Evolutionary conservation across 2,888 invertebrate genomes (phyloP), one percentile per base, ranked within the genome.

Genomic region (Congeria kusceri): DNA sequence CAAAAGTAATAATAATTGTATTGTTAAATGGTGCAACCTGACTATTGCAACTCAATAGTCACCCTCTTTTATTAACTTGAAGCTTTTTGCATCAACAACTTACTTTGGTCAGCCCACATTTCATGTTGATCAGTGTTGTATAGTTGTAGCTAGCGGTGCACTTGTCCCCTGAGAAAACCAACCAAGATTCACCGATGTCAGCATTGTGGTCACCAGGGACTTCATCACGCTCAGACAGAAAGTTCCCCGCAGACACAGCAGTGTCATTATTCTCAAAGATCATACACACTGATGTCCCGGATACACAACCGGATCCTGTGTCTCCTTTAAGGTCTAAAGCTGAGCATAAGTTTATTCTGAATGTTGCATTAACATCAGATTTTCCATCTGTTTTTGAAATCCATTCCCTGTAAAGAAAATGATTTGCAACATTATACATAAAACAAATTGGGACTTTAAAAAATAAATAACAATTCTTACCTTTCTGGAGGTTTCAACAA

Each of bases 51-150:
- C n/a, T n/a, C n/a, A n/a, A n/a, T n/a, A n/a, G n/a, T n/a, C n/a
- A n/a, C n/a, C n/a, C n/a, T n/a, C n/a, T n/a, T n/a, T n/a, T n/a
- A n/a, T n/a, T n/a, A n/a, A n/a, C n/a, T n/a, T n/a, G n/a, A n/a
- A n/a, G n/a, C n/a, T n/a, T n/a, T n/a, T n/a, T n/a, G n/a, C n/a
- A n/a, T n/a, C n/a, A n/a, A n/a, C 3, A 58, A 58, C 74, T 78
- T 79, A 90, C 90, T 84, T 89, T 32, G 25, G 83, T 88, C 56
- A 87, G 87, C 44, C 90, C 90, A 88, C 91, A 91, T 69, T 87
- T 89, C 46, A 91, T 83, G 62, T 88, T 87, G 62, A 91, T 86
- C 29, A 85, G 69, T 13, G 88, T 85, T n/a, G 85, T 86, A 3
- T 84, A 79, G 44, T 78, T 69, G 32, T 83, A 77, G 20, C 67